Base-by-base conservation (phyloP, 2,113 vertebrate genomes). In the Abramis brama region DNA sequence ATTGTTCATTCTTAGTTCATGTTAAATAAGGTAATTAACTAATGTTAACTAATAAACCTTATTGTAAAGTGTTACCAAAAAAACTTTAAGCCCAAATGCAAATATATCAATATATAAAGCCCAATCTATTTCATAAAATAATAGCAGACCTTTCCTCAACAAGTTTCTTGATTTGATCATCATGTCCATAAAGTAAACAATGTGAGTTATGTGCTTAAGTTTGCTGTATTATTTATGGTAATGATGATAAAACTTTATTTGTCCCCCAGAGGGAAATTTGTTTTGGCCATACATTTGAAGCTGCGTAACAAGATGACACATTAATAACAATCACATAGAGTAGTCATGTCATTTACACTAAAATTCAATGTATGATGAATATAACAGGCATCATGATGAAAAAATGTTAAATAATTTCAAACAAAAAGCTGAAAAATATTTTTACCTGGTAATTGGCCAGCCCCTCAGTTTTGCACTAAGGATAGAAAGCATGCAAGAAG, bases 401-500 rank as follows among this genome's bases (percentile, higher is more conserved):
- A 23, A 5, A 4, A 1, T 27, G 27, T 27, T 27, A 21, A 9
- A 36, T 76, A 0, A 55, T 27, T 10, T 84, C 27, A 68, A 55
- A 19, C 59, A 30, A 79, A 59, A 82, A 13, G 82, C 23, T 86
- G n/a, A 78, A 70, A 43, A 82, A 39, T 85, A 2, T 25, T 80
- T 93, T 99, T 99, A 99, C 98, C 98, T 99, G 96, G 92, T 89
- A 43, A 94, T 87, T 94, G 89, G 94, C 95, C 92, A 96, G 95
- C 93, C 95, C 94, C 93, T 99, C 97, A 99, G 94, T 99, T 97
- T 96, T 98, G 98, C 96, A 98, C 98, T 99, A 97, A 86, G 91
- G 93, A 96, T 94, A 95, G 93, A 95, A 86, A 92, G 93, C 92
- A 90, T 95, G 94, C 92, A 93, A 93, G 91, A 91, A 91, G 91